phyloP scores from a whole-genome alignment of 2,888 invertebrate genomes.

The Drosophila pegasa region DNA sequence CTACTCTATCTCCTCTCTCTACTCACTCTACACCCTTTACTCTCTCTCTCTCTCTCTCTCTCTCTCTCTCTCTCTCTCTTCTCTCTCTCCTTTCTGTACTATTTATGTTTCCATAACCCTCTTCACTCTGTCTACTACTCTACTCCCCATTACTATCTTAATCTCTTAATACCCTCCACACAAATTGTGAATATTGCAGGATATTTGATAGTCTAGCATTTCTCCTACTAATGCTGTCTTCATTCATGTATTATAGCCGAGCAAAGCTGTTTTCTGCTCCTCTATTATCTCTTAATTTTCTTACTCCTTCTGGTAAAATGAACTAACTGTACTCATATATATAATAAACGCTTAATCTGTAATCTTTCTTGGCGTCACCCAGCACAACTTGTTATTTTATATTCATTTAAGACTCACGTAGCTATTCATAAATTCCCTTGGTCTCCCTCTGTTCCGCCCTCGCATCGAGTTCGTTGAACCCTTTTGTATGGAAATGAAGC shows the following conservation, averaged over 20 bases:
- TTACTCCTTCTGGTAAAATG: neutral
- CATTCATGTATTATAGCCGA: too few relatives aligned
- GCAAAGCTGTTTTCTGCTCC: neutral
- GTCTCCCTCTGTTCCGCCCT: neutral
- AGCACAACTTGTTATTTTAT: neutral
- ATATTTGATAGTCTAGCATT: neutral
- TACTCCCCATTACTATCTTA: too few relatives aligned
- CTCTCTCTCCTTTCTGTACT: too few relatives aligned
- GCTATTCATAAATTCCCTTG: neutral
- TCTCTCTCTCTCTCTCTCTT: neutral
- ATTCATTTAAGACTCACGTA: neutral
- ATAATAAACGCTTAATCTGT: neutral
- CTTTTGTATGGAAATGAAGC: constrained; percentile 14
- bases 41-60: too few relatives aligned
- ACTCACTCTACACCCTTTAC: too few relatives aligned
- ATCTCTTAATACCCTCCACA: neutral
- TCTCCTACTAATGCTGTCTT: too few relatives aligned
- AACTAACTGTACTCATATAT: neutral
- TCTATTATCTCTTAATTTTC: neutral
- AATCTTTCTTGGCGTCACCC: neutral
- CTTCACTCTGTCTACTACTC: too few relatives aligned
- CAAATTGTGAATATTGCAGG: neutral
- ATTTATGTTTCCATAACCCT: too few relatives aligned
- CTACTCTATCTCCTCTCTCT: too few relatives aligned
- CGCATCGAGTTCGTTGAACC: constrained; percentile 27